Evolutionary conservation across 2,797 vertebrate species (phyloP), one percentile per base, ranked within the genome.

Genomic region (Cyclura pinguis): DNA sequence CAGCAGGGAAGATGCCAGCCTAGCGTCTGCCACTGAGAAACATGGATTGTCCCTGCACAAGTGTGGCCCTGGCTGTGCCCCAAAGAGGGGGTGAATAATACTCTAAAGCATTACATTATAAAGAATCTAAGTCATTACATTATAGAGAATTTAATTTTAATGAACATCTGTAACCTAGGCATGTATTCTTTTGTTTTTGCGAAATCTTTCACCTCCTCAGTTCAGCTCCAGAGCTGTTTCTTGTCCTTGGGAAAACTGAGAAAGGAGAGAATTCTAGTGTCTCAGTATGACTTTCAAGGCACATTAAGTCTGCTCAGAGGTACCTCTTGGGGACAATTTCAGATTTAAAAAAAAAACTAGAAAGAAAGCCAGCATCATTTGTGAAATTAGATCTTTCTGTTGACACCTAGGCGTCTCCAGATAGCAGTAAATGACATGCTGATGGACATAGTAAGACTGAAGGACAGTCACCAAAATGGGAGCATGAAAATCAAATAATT

Each of bases 241-340:
- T 88, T 82, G 10, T 90, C n/a, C 64, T 76, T n/a, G 6, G 81
- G 14, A 10, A 50, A 87, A 6, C 12, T 42, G 59, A 73, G 24
- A 85, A 14, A 3, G 20, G 85, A 42, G 87, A 50, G 81, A 93
- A 86, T 84, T 47, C 84, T 91, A 87, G 64, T 29, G 3, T 24
- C 52, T 92, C 82, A 80, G 16, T 55, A 81, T 4, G 50, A 90
- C 88, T 95, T 95, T 93, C 88, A 95, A 89, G 74, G 92, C 86
- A 89, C 89, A 93, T 94, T 92, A 93, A 93, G 47, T 92, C 80
- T 94, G n/a, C 55, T 89, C 78, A 92, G 92, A 47, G 9, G 62
- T 2, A 85, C 10, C 8, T 90, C 50, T 90, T 35, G 69, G 57
- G 72, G 88, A 84, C 69, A 85, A 81, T 85, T 93, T 84, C 78